Conservation (phyloP, 2,113 vertebrate genomes). For the Sapajus apella region DNA sequence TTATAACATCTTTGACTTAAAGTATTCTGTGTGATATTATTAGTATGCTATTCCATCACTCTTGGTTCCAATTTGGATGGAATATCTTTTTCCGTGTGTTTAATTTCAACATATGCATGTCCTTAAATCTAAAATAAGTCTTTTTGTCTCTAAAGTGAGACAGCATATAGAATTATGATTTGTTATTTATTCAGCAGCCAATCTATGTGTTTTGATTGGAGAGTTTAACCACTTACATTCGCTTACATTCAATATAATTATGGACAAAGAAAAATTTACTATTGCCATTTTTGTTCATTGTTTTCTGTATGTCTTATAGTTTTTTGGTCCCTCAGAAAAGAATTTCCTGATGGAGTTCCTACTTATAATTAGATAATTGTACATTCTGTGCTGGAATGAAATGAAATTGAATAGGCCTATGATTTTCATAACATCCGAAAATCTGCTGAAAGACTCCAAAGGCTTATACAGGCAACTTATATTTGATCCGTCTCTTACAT, state of each 20-base stretch:
- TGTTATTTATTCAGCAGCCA: neutral
- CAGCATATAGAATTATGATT: neutral
- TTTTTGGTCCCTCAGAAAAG: neutral
- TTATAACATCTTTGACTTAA: neutral
- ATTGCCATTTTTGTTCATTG: neutral
- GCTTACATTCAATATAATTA: neutral
- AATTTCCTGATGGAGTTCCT: neutral
- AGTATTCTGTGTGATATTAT: neutral
- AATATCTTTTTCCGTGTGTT: neutral
- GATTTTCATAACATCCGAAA: neutral
- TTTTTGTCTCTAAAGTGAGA: neutral
- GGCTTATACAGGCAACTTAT: neutral
- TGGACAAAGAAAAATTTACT: neutral
- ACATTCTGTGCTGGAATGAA: neutral
- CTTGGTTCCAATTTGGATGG: neutral
- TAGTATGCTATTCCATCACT: neutral
- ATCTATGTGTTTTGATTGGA: neutral
- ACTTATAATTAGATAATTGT: neutral
- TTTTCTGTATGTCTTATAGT: neutral
- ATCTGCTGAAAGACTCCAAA: neutral
- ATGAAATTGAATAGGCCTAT: neutral
- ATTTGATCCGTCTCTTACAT: neutral
- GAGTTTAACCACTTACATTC: neutral
- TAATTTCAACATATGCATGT: neutral
- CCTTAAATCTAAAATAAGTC: neutral